Evolutionary conservation across 2,113 vertebrate species (phyloP), one percentile per base, ranked within the genome.

Genomic region (Sphaerodactylus townsendi): DNA sequence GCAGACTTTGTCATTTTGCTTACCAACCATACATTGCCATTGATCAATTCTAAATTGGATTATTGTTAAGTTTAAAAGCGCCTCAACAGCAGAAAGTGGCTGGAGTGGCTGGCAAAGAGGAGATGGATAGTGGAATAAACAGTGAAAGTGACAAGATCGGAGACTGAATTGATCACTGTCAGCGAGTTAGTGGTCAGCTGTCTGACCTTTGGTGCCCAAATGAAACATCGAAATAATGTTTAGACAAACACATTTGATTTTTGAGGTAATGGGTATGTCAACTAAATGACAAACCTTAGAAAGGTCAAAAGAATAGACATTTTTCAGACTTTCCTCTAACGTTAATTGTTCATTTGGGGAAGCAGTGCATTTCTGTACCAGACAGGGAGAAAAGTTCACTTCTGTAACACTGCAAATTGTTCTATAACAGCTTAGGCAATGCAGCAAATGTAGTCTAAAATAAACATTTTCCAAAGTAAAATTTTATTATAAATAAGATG

Each of bases 181-280:
- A 97, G 95, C 95, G 88, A 90, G 93, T 95, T 95, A 90, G 94
- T 96, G 96, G 96, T 96, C 96, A 95, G 94, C 96, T 87, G 94
- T 96, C 96, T 96, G 96, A 96, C 96, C 96, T 95, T 92, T 89
- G 77, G 92, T 93, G 96, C 95, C 96, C 96, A 95, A 93, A 94
- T 93, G 89, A 93, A 96, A 95, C 96, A 96, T 95, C 94, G 93
- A 96, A 96, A 97, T 97, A 97, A 97, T 97, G 96, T 96, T 97
- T 96, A 97, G 96, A 97, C 96, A 97, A 97, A 97, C 96, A 97
- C 95, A 96, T 97, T 96, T 96, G 96, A 97, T 97, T 97, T 96
- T 93, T 93, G 95, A 95, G 96, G 96, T 96, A 97, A 97, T 97
- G 96, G 96, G 95, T 95, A 96, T 96, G 96, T 96, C 96, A 97